Conservation (phyloP, 2,113 vertebrate genomes). For the Lepus americanus region DNA sequence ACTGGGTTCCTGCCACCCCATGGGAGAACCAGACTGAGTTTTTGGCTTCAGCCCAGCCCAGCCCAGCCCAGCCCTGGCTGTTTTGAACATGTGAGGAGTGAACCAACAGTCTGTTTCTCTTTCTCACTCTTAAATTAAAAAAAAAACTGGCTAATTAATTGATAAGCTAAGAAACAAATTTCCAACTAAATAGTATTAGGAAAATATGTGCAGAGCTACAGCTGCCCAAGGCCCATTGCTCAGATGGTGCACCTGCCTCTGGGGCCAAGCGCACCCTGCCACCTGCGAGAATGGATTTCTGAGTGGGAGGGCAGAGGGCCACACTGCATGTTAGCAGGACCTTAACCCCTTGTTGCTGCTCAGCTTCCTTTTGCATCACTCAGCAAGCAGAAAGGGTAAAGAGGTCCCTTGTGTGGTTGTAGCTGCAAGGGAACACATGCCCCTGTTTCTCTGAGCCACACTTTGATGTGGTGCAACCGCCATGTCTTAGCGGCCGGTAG, state of each 20-base stretch:
- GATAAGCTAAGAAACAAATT: too few relatives aligned
- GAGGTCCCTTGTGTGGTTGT: background rate
- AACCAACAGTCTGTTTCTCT: too few relatives aligned
- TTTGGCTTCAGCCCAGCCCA: too few relatives aligned
- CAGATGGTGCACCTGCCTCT: background rate
- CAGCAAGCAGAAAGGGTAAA: background rate
- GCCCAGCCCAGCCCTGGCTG: too few relatives aligned
- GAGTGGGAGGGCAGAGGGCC: background rate
- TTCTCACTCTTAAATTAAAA: too few relatives aligned
- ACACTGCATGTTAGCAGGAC: background rate
- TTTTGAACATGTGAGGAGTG: too few relatives aligned
- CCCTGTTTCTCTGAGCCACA: background rate
- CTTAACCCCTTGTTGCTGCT: background rate
- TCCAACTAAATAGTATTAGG: background rate
- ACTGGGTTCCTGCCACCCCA: too few relatives aligned
- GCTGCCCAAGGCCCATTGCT: background rate
- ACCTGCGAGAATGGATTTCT: background rate
- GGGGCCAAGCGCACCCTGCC: background rate
- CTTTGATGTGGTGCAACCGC: background rate
- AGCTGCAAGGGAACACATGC: background rate
- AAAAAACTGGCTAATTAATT: too few relatives aligned
- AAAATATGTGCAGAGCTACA: background rate
- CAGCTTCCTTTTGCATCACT: background rate
- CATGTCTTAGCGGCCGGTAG: background rate
- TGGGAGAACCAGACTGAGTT: too few relatives aligned